Evolutionary conservation across 2,113 vertebrate genomes (phyloP), one percentile per base, ranked within the genome.

Genomic region (Trinectes maculatus): DNA sequence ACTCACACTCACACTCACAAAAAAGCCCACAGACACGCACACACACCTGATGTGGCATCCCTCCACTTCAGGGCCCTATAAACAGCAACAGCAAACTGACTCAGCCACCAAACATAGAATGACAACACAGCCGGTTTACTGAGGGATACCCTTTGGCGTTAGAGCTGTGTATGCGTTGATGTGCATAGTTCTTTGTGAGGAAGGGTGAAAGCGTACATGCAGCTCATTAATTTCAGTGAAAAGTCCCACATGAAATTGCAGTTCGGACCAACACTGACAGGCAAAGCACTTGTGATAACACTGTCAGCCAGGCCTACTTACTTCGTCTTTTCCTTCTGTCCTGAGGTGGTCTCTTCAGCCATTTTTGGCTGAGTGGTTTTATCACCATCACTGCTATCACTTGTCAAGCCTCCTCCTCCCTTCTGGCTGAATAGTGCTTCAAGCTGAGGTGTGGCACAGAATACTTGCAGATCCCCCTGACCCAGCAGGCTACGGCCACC

Each of bases 401-500:
- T 85, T 80, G 63, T 46, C 3, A 79, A 92, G 91, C 49, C 74
- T 62, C 62, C 83, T 68, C 81, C 82, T 90, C 79, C 89, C 88
- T 91, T 3, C 89, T 87, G 87, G 88, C 77, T 65, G 74, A 87
- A 59, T 71, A 77, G 82, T 51, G 84, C 60, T 74, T 90, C 70
- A 49, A 92, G 91, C 80, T 91, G 94, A 80, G 93, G 93, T 6
- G 95, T 94, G 78, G 93, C 89, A 89, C 90, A 84, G 75, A 96
- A 99, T 60, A 89, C 93, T 87, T 92, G 95, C 81, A 99, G 92
- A 77, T 98, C 95, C 79, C 98, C 98, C 93, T 99, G 98, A 90
- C 98, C 98, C 90, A 99, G 93, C 66, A 97, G 95, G 91, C 97
- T 99, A 67, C 94, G 93, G 77, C 94, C 95, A 84, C 95, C 96